A percentile compares a stretch with the other conserved stretches of the same genome.
phyloP scores from a whole-genome alignment of 2,113 vertebrate genomes.

The Labeo catla region DNA sequence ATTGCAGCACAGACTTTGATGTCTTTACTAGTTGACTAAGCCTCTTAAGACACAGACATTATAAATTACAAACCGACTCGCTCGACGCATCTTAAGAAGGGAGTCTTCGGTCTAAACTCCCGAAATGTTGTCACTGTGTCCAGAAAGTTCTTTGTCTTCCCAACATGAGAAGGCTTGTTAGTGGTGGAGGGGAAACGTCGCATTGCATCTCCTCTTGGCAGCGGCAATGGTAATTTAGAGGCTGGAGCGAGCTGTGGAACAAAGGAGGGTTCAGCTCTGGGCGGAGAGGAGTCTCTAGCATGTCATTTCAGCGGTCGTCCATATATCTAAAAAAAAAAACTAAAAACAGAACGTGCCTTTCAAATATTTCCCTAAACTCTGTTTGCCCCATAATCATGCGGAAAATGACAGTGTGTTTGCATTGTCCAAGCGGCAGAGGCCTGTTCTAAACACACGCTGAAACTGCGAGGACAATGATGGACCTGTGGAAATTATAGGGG shows the following conservation, averaged over 20 bases:
- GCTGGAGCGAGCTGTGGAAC: conserved; percentile 59
- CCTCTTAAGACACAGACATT: conserved; percentile 26
- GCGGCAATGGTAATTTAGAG: conserved; percentile 59
- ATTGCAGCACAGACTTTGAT: conserved; percentile 37
- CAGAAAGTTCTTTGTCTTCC: conserved; percentile 57
- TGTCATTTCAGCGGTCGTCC: conserved; percentile 62
- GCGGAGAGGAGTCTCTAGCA: conserved; percentile 60
- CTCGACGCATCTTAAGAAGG: neutral
- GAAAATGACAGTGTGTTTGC: conserved; percentile 72
- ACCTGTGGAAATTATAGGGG: conserved; percentile 65
- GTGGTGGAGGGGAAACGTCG: conserved; percentile 57
- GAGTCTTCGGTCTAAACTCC: conserved; percentile 41
- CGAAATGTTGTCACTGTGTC: conserved; percentile 57
- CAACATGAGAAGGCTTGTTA: conserved; percentile 63
- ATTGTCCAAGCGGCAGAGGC: conserved; percentile 68
- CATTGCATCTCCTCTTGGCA: conserved; percentile 62
- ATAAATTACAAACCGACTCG: conserved; percentile 20
- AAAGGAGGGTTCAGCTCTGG: conserved; percentile 57
- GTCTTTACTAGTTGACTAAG: conserved; percentile 27
- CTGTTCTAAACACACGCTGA: conserved; percentile 58
- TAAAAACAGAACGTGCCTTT: conserved; percentile 72
- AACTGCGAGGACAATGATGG: conserved; percentile 55
- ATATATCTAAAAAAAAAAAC: conserved; percentile 65
- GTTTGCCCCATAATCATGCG: conserved; percentile 73
- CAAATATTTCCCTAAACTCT: conserved; percentile 76